Conservation (phyloP, 2,113 vertebrate genomes). For the Notechis scutatus region DNA sequence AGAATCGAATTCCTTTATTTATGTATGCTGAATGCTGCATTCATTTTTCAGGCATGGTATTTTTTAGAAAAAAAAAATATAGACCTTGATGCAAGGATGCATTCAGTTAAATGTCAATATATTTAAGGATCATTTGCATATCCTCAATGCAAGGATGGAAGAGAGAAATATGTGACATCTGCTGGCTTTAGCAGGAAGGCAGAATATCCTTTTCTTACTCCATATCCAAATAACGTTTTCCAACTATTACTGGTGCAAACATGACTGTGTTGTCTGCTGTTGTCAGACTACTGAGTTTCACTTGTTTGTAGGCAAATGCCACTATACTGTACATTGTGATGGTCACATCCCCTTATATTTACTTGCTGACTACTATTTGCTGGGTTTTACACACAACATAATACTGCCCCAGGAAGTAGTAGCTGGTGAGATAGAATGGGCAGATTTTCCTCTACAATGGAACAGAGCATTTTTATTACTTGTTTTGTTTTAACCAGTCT, state of each 20-base stretch:
- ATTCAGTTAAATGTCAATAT: not conserved
- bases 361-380: not conserved
- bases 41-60: not conserved
- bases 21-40: not conserved
- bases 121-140: not conserved
- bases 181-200: not conserved
- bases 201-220: not conserved
- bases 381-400: not conserved
- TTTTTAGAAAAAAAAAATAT: no score
- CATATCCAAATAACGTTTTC: not conserved
- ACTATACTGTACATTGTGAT: not conserved
- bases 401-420: not conserved
- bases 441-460: not conserved
- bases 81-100: not conserved
- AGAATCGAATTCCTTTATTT: not conserved
- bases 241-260: not conserved
- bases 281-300: not conserved
- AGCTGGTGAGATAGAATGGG: not conserved
- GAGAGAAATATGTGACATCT: not conserved
- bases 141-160: not conserved
- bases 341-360: not conserved
- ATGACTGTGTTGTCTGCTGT: not conserved
- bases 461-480: not conserved
- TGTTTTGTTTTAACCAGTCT: not conserved
- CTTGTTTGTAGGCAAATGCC: not conserved